Percentiles rank a stretch among this genome's conserved stretches.
These are phyloP conservation scores for Paragorgia papillata DNA, from an alignment of 92 coral and sea anemone genomes.

Conservation along the genomic window DNA sequence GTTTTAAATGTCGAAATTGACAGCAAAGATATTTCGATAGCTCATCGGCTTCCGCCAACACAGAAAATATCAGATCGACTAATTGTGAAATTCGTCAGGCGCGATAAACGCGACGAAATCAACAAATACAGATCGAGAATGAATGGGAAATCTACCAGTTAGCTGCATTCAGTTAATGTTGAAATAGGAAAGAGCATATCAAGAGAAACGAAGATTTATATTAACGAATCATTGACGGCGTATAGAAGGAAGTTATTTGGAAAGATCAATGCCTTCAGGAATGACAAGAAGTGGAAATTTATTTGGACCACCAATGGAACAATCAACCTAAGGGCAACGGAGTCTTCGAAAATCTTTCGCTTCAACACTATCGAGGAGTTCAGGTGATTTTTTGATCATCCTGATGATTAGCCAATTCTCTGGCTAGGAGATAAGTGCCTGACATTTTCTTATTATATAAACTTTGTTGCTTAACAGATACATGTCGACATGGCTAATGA, in stretches of 20 bases:
- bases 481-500: neutral
- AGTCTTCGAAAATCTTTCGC: conserved; percentile 5
- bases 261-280: conserved; percentile 38
- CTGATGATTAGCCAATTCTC: neutral
- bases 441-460: neutral
- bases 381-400: conserved; percentile 8
- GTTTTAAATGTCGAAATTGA: conserved; percentile 1
- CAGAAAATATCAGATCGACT: conserved; percentile 34
- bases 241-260: conserved; percentile 50
- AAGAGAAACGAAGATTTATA: conserved; percentile 8
- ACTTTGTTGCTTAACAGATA: too few relatives aligned
- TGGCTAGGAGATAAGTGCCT: neutral
- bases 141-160: neutral
- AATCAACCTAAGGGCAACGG: conserved; percentile 33
- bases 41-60: conserved; percentile 47
- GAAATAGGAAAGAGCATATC: too few relatives aligned
- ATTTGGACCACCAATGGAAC: conserved; percentile 53
- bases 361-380: conserved; percentile 42
- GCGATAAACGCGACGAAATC: conserved; percentile 37
- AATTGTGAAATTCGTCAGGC: conserved; percentile 35
- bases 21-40: conserved; percentile 36
- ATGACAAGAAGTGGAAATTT: conserved; percentile 42
- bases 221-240: conserved; percentile 38
- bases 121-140: conserved; percentile 7
- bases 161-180: conserved; percentile 33